phyloP scores from a whole-genome alignment of 2,888 invertebrate species.

The Pyrocoelia pectoralis region DNA sequence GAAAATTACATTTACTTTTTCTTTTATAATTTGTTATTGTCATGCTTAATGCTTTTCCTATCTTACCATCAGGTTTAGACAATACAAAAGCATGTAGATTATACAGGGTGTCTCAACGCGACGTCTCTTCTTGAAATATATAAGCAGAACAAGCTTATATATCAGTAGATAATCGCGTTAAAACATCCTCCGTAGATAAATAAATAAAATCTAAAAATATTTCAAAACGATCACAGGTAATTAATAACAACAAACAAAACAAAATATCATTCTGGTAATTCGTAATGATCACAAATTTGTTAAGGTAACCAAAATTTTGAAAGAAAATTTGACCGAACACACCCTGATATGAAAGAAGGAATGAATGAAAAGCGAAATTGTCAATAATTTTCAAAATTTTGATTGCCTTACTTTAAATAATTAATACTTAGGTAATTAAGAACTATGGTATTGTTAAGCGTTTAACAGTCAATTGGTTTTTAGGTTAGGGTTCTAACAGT shows the following conservation, averaged over 20 bases:
- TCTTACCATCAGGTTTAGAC: conserved; percentile 24
- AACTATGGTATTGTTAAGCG: conserved; percentile 22
- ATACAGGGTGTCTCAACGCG: too few relatives aligned
- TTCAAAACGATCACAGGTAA: conserved; percentile 7
- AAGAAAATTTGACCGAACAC: not conserved
- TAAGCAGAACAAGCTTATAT: too few relatives aligned
- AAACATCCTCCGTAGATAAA: not conserved
- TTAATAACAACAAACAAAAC: conserved; percentile 5
- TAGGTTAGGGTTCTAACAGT: conserved; percentile 5
- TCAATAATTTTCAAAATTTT: conserved; percentile 5
- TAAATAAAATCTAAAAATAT: conserved; percentile 12
- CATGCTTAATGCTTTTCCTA: conserved; percentile 33
- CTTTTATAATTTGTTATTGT: conserved; percentile 34
- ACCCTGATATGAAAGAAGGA: conserved; percentile 3
- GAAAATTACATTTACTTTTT: conserved; percentile 33
- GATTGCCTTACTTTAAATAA: not conserved
- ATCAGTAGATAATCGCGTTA: too few relatives aligned
- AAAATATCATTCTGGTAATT: conserved; percentile 12
- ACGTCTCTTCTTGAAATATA: too few relatives aligned
- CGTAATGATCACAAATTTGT: conserved; percentile 4
- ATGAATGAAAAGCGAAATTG: not conserved
- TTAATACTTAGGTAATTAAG: conserved; percentile 16
- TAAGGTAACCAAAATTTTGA: not conserved
- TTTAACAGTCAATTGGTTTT: conserved; percentile 19
- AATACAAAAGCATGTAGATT: conserved; percentile 15